phyloP scores from a whole-genome alignment of 2,888 invertebrate species.

The Nomada lathburiana region DNA sequence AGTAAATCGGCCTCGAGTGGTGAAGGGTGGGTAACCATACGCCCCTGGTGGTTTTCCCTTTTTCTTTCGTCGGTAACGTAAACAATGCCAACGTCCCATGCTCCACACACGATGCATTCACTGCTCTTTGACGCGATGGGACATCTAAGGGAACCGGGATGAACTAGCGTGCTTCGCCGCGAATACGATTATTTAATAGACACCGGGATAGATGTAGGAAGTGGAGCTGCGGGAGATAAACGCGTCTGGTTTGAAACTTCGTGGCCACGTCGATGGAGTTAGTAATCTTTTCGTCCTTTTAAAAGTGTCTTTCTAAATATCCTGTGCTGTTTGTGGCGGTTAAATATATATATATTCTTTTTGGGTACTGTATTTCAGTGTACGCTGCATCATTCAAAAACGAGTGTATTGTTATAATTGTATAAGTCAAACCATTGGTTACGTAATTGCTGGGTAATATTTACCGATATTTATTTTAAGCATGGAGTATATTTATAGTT shows the following conservation, averaged over 20 bases:
- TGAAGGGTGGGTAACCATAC: neutral
- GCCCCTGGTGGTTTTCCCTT: neutral
- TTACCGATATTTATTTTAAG: neutral
- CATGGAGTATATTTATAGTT: neutral
- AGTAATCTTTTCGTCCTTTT: too few species aligned
- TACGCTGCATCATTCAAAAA: neutral
- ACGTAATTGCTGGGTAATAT: neutral
- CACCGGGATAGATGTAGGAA: neutral
- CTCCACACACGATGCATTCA: slow-evolving; percentile 3
- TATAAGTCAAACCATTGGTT: neutral
- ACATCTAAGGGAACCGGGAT: slow-evolving; percentile 56
- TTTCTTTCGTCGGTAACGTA: slow-evolving; percentile 28
- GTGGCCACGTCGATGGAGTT: neutral
- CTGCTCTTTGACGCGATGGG: slow-evolving; percentile 30
- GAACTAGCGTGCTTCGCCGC: slow-evolving; percentile 54
- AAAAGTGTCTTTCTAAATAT: neutral
- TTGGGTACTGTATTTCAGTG: slow-evolving; percentile 28
- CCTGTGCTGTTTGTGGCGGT: neutral
- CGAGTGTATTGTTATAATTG: neutral
- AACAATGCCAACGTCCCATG: slow-evolving; percentile 34
- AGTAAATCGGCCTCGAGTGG: slow-evolving; percentile 61
- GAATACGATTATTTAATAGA: slow-evolving; percentile 24
- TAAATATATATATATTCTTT: neutral
- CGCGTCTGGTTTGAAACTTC: neutral
- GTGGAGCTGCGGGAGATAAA: too few species aligned